Conservation (phyloP, 1,140 invertebrate species). For the Hyles euphorbiae region DNA sequence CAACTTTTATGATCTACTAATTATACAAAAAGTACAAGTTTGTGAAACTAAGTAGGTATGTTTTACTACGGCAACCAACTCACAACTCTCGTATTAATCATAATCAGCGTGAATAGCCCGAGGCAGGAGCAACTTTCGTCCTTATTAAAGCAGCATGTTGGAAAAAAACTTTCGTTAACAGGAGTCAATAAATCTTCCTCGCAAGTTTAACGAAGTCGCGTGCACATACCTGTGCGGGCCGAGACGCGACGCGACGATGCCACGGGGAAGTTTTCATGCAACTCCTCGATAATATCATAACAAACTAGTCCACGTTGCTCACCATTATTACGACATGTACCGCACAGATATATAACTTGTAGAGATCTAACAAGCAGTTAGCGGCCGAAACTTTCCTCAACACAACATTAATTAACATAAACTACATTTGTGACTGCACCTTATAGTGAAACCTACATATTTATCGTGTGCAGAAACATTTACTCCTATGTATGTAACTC, state of each 20-base stretch:
- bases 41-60: too few relatives aligned
- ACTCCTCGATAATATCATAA: slow-evolving; percentile 24
- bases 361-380: slow-evolving; percentile 8
- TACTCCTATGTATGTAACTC: too few relatives aligned
- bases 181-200: slow-evolving; percentile 1
- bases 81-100: too few relatives aligned
- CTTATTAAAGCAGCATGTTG: not conserved
- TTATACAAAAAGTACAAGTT: too few relatives aligned
- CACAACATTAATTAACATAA: slow-evolving; percentile 6
- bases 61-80: too few relatives aligned
- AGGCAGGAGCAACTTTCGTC: too few relatives aligned
- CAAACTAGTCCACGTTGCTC: slow-evolving; percentile 19
- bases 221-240: slow-evolving; percentile 4
- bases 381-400: slow-evolving; percentile 4
- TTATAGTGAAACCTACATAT: too few relatives aligned
- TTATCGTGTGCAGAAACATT: too few relatives aligned
- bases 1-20: too few relatives aligned
- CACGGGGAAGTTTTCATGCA: slow-evolving; percentile 22
- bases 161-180: not conserved
- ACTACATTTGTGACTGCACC: not conserved
- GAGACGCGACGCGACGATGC: not conserved
- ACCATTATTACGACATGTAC: slow-evolving; percentile 18
- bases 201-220: slow-evolving; percentile 12
- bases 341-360: slow-evolving; percentile 2
- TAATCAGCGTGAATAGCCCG: too few relatives aligned